Base-by-base conservation (phyloP, 2,797 vertebrate genomes). In the Mastacembelus armatus region DNA sequence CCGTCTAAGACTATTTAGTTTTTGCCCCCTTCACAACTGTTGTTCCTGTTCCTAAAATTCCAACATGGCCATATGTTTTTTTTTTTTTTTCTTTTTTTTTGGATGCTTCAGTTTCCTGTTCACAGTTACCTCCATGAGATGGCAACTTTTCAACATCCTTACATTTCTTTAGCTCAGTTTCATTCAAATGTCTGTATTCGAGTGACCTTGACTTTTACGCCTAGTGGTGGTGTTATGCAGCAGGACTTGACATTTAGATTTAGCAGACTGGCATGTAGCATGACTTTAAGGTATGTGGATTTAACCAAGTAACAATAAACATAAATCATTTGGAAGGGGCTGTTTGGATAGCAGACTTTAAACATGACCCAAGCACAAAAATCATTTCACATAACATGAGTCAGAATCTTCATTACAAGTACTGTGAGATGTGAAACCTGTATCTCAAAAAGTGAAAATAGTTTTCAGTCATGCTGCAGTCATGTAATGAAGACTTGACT, bases 11-110 rank as follows among this genome's bases (percentile, higher is more conserved):
- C 67, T 45, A 44, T 86, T 83, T 82, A 48, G 21, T 78, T 77
- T 72, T 75, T 81, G 52, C 71, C 83, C 52, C 65, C 78, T 60
- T 74, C 56, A 42, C 66, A 74, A 64, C 47, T 72, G 71, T 73
- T 66, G 61, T 66, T 48, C 71, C 45, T 56, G 24, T 55, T 29
- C 24, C 40, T 42, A 39, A 71, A 66, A 48, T 77, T 43, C 32
- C 33, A 30, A 24, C 67, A 66, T 45, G 49, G 35, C 24, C 47
- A 19, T 44, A n/a, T n/a, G n/a, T n/a, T n/a, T n/a, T n/a, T n/a
- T n/a, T n/a, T n/a, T n/a, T n/a, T n/a, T n/a, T n/a, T n/a, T n/a
- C n/a, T 67, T 74, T 55, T 39, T n/a, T 22, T 54, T 24, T 42
- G 33, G 4, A 58, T 50, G 3, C 19, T 52, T 63, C 29, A 24